Evolutionary conservation across 2,113 vertebrate genomes (phyloP), one percentile per base, ranked within the genome.

Genomic region (Danio rerio): DNA sequence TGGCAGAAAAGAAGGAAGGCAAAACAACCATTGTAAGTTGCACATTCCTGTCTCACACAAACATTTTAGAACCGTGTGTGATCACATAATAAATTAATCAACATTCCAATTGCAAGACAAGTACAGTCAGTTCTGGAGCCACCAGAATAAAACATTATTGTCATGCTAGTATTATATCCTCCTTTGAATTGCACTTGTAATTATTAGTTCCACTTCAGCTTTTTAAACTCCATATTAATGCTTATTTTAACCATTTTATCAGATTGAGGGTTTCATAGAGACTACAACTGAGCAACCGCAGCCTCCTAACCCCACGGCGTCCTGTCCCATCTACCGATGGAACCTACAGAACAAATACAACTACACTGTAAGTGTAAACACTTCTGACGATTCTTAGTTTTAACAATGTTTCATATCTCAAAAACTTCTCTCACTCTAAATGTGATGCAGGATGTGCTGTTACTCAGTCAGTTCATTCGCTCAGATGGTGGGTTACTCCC

Each of bases 281-380:
- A 87, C 92, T 5, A 18, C 81, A 43, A 87, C 89, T 84, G 53
- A 83, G 1, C 86, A 11, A 53, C 92, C 90, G n/a, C n/a, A 92
- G 18, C 96, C 98, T 77, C 98, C 97, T 56, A 99, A 99, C 84
- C 96, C 96, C 0, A 84, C 91, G 78, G 97, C 97, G 21, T 94
- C 95, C 76, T 99, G 98, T 86, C 98, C 98, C 1, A 99, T 99
- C 89, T 99, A 98, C 89, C 94, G 93, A 65, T 99, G 98, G 98
- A 97, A 98, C 89, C 93, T 99, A 84, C 98, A 99, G 86, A 89
- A 99, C 88, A 98, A 96, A 86, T 99, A 99, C 0, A 68, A 83
- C 87, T 98, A 98, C 68, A 95, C 94, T 85, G 98, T 99, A 89
- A 96, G 94, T 92, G 55, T 7, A 63, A 12, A 10, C 10, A 45